These are phyloP conservation scores for Hyposoter didymator DNA, from an alignment of 2,888 invertebrate genomes.

Conservation along the genomic window DNA sequence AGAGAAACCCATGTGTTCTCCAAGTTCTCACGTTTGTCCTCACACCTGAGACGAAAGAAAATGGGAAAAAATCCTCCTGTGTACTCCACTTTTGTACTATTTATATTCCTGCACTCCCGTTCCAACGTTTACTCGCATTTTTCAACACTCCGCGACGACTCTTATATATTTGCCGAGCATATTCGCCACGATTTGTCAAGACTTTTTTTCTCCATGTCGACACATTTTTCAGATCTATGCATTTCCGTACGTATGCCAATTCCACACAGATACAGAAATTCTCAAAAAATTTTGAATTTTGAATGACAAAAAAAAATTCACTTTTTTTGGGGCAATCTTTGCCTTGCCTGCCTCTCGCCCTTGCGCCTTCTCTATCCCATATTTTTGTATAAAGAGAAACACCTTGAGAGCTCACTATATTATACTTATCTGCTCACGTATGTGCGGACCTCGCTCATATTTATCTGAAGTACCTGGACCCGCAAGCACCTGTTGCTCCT, in stretches of 20 bases:
- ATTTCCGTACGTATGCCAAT: not conserved
- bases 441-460: slow-evolving; percentile 25
- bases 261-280: not conserved
- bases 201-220: not conserved
- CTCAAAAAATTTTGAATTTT: too few relatives aligned
- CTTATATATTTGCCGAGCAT: not conserved
- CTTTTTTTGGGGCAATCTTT: too few relatives aligned
- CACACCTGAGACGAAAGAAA: slow-evolving; percentile 49
- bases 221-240: not conserved
- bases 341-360: too few relatives aligned
- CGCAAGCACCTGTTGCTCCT: slow-evolving; percentile 57
- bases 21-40: slow-evolving; percentile 28
- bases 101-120: slow-evolving; percentile 22
- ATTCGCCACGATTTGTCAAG: slow-evolving; percentile 23
- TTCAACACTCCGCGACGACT: not conserved
- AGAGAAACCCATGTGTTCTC: slow-evolving; percentile 6
- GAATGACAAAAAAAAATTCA: too few relatives aligned
- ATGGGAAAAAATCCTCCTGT: not conserved
- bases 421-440: slow-evolving; percentile 41
- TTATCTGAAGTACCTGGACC: slow-evolving; percentile 39
- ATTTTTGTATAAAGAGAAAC: not conserved
- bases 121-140: slow-evolving; percentile 20
- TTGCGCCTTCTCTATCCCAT: not conserved
- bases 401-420: slow-evolving; percentile 6
- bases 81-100: slow-evolving; percentile 33